These are phyloP conservation scores for Nephrotoma flavescens DNA, from an alignment of 2,888 invertebrate species.

Conservation along the genomic window DNA sequence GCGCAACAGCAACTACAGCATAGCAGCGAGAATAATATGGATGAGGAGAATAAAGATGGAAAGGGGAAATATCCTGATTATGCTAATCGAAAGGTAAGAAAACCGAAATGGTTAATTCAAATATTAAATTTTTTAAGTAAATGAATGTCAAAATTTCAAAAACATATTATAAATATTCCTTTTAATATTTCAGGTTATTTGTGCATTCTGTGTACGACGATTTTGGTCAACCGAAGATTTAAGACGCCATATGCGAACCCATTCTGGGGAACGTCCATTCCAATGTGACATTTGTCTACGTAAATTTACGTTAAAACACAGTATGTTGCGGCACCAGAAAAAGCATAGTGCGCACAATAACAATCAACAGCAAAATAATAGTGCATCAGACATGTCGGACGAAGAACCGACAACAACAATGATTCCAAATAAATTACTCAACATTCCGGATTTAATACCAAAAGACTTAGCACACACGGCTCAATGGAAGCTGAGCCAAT, in stretches of 20 bases:
- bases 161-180: neutral
- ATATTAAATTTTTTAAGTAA: too few relatives aligned
- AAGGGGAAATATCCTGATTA: slow-evolving; percentile 75
- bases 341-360: slow-evolving; percentile 57
- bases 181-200: slow-evolving; percentile 38
- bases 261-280: slow-evolving; percentile 84
- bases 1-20: slow-evolving; percentile 19
- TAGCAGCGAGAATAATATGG: slow-evolving; percentile 29
- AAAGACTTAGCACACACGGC: neutral
- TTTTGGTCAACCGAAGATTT: slow-evolving; percentile 94
- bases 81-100: slow-evolving; percentile 59
- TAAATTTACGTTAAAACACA: slow-evolving; percentile 83
- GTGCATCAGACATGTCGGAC: slow-evolving; percentile 30
- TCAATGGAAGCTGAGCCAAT: neutral
- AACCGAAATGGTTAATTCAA: too few relatives aligned
- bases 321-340: slow-evolving; percentile 85
- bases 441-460: slow-evolving; percentile 9
- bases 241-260: slow-evolving; percentile 84
- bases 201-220: slow-evolving; percentile 82
- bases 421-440: neutral
- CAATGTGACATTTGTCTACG: slow-evolving; percentile 80
- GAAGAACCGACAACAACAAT: slow-evolving; percentile 24
- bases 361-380: slow-evolving; percentile 19
- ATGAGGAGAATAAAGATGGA: slow-evolving; percentile 45
- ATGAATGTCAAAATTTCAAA: too few relatives aligned